Base-by-base conservation (phyloP, 2,888 invertebrate genomes). In the Trimorus sp. region DNA sequence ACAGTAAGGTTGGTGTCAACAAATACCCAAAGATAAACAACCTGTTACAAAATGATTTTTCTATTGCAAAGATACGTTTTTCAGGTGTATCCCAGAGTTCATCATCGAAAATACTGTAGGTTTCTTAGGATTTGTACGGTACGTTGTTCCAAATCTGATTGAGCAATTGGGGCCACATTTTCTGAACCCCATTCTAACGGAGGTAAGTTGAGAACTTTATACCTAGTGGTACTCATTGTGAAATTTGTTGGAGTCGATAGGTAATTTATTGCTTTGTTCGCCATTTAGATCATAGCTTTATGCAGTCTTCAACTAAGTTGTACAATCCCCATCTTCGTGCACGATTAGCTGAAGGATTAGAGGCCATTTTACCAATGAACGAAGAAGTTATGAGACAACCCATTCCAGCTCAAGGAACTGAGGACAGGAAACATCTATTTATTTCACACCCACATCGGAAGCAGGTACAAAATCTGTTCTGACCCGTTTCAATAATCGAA, bases 311-410 rank as follows among this genome's bases (percentile, higher is more conserved):
- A 0, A 92, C 94, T 3, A 93, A 96, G 74, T 95, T 97, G 79
- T 95, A 96, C 88, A 99, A 98, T 93, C 98, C 99, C 0, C 98
- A 99, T 92, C 92, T 98, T 75, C 94, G 98, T 80, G 98, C 98
- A 0, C 94, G 96, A 69, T 92, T 99, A 79, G 98, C 98, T 0
- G 98, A 98, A 91, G 96, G 96, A 63, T 92, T 99, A 11, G 98
- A 98, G 89, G 95, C 96, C 7, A 93, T 99, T 88, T 91, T 98
- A 86, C 98, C 98, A 0, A 93, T 94, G 40, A 38, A 94, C 0
- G 95, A 95, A 66, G 94, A 94, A 69, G 92, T 92, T 0, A 91
- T 92, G 7, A 87, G 88, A 14, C 89, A 86, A 38, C 89, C 90
- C 9, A 87, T 91, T n/a, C 92, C 92, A 68, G 90, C 89, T 42